Base-by-base conservation (phyloP, 2,113 vertebrate genomes). In the Clarias batrachus region DNA sequence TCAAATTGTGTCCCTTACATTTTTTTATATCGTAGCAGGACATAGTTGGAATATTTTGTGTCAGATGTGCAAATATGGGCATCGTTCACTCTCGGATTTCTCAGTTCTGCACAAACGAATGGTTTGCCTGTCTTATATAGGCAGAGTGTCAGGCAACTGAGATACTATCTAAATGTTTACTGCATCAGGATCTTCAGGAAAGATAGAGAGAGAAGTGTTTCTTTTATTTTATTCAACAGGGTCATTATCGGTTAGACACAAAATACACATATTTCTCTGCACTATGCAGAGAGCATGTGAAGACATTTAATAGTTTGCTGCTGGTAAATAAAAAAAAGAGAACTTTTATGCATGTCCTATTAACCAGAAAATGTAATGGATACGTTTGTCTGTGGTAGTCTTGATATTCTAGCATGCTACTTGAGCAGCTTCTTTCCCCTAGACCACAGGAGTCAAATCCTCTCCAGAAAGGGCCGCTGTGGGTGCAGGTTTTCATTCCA, bases 31-130 rank as follows among this genome's bases (percentile, higher is more conserved):
- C 37, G 68, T 88, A 87, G 87, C 84, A 79, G 84, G 83, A 88
- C 91, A 90, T 92, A 92, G 93, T 91, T 86, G 81, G 91, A 86
- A 90, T 88, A 86, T 83, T 85, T 85, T 33, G 25, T 57, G 71
- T 77, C 85, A 78, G n/a, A 81, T 91, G 86, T 90, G 90, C 92
- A 92, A 92, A 93, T 92, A 89, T 92, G 91, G 91, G 91, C 88
- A 91, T 91, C 85, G 27, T 9, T 66, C 80, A 37, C 37, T 84
- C 62, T 27, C 25, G 7, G n/a, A 66, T 83, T 70, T 37, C 62
- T 23, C 30, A 73, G 27, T 85, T 83, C 41, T 52, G 60, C 48
- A 33, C 25, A 82, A 82, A 70, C 11, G 1, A 8, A 33, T 33
- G 81, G 13, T 41, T 27, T 77, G 54, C 56, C 73, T 60, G n/a